Conservation (phyloP, 1,140 invertebrate species). For the Pachypsylla venusta region DNA sequence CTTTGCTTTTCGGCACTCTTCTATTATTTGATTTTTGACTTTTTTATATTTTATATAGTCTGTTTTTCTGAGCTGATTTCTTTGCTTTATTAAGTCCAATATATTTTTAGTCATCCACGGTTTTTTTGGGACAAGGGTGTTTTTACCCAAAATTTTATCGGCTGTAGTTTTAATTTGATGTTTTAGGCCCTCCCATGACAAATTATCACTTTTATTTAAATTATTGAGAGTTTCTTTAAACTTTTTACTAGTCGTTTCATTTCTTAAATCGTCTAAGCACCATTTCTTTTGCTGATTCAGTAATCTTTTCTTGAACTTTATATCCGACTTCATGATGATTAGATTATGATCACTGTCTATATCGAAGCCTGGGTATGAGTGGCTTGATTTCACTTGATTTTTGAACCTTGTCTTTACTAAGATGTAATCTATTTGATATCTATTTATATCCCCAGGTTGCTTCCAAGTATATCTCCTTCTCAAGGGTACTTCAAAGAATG, state of each 20-base stretch:
- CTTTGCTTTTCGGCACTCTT: not conserved
- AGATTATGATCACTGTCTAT: slow-evolving; percentile 11
- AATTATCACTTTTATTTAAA: not conserved
- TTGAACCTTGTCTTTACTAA: slow-evolving; percentile 18
- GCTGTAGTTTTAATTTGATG: not conserved
- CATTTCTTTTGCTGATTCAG: slow-evolving; percentile 6
- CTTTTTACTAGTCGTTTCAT: not conserved
- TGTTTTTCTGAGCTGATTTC: not conserved
- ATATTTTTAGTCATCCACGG: not conserved
- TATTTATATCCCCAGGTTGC: slow-evolving; percentile 21
- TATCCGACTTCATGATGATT: slow-evolving; percentile 7
- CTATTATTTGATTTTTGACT: slow-evolving; percentile 1
- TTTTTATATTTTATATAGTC: not conserved
- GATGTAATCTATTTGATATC: slow-evolving; percentile 29
- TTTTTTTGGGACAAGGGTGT: not conserved
- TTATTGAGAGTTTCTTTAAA: slow-evolving; percentile 4
- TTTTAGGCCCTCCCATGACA: not conserved
- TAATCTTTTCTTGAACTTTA: slow-evolving; percentile 14
- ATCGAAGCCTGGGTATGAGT: slow-evolving; percentile 5
- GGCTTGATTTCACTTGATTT: slow-evolving; percentile 7
- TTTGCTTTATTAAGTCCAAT: slow-evolving; percentile 9
- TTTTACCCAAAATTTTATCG: not conserved
- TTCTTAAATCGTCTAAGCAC: slow-evolving; percentile 11
- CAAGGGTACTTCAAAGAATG: not conserved
- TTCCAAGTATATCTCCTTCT: slow-evolving; percentile 26